A percentile compares a stretch with the other conserved stretches of the same genome.
These are phyloP conservation scores for Prostheceraeus crozeri DNA, from an alignment of 2,888 invertebrate genomes.

Conservation along the genomic window DNA sequence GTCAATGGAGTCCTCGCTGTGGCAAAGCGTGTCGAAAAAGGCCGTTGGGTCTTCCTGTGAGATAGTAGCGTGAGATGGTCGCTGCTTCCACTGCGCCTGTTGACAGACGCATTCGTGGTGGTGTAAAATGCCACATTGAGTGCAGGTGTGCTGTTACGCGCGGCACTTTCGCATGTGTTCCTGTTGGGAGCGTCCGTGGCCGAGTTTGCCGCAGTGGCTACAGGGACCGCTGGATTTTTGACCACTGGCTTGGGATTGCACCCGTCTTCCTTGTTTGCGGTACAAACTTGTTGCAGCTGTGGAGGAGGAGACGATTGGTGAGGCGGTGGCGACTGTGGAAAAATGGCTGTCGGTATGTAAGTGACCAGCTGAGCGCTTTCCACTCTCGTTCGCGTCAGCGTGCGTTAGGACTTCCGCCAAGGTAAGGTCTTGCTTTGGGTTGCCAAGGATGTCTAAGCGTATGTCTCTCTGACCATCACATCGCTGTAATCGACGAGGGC, in stretches of 20 bases:
- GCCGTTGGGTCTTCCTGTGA: too few relatives aligned
- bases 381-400: constrained; percentile 18
- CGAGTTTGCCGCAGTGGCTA: constrained; percentile 6
- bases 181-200: constrained; percentile 3
- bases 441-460: constrained; percentile 41
- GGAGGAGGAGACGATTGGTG: too few relatives aligned
- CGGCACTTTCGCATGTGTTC: constrained; percentile 33
- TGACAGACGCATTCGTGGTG: background rate
- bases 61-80: too few relatives aligned
- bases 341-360: too few relatives aligned
- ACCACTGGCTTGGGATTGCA: too few relatives aligned
- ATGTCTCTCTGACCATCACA: constrained; percentile 40
- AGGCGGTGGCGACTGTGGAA: too few relatives aligned
- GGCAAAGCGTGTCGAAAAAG: too few relatives aligned
- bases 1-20: too few relatives aligned
- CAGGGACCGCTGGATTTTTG: too few relatives aligned
- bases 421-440: constrained; percentile 41
- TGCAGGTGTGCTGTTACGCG: background rate
- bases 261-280: too few relatives aligned
- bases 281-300: too few relatives aligned
- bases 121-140: background rate
- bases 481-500: constrained; percentile 41
- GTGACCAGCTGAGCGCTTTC: background rate
- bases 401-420: constrained; percentile 38
- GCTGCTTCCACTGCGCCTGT: too few relatives aligned